Evolutionary conservation across 1,140 invertebrate genomes (phyloP), one percentile per base, ranked within the genome.

Genomic region (Lasioglossum baleicum): DNA sequence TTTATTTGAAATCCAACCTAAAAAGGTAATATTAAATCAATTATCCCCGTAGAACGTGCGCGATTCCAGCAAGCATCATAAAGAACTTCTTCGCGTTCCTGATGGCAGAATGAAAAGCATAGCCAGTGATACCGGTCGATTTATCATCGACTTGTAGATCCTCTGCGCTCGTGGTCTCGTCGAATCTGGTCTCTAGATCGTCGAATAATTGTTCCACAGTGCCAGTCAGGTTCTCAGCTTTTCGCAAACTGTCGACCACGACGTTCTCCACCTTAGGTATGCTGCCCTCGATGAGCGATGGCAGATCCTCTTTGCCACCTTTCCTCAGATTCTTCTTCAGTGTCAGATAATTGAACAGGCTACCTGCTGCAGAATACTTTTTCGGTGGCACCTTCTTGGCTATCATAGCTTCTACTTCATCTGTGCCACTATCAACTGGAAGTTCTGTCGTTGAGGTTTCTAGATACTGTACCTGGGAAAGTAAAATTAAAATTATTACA

Each of bases 11-110:
- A 35, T 35, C 26, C 26, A 26, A 26, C 26, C 26, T 26, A 26
- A 26, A 26, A 26, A 26, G 26, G 26, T 26, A 26, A 13, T 48
- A 48, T 11, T 48, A 11, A 48, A 48, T 65, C 4, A 3, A 77
- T 75, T 83, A 71, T 58, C 40, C 71, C 7, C 78, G 66, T 53
- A 91, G 58, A 10, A 84, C 61, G 26, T 66, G 71, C 11, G 81
- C 67, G 8, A 90, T 66, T 10, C 81, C 80, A 2, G 78, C 63
- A 0, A 91, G 53, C 10, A 92, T 51, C n/a, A 73, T 69, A 48
- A 92, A 91, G 42, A 92, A 85, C 58, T 88, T 90, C 64, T 86
- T 89, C 7, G 90, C 83, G 56, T 87, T 85, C 31, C n/a, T 75
- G 48, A 88, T 77, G 5, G 87, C 83, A 35, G 53, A 71, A 22